Evolutionary conservation across 2,113 vertebrate species (phyloP), one percentile per base, ranked within the genome.

Genomic region (Entosphenus tridentatus): DNA sequence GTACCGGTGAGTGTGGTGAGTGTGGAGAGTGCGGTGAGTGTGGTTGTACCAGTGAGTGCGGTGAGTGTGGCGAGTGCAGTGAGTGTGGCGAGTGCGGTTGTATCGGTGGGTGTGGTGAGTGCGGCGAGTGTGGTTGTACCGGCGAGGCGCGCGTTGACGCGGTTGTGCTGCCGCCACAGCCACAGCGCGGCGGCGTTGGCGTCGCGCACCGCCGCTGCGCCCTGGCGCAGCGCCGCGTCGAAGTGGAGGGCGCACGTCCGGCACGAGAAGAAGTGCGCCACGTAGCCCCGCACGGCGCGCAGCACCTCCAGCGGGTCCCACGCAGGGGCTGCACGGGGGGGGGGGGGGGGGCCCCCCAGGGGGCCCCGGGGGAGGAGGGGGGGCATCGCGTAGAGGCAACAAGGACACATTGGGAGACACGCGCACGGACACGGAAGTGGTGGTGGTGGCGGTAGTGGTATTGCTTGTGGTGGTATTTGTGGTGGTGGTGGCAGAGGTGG

Each of bases 81-180:
- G 39, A 39, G 39, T 39, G 39, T 39, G 39, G 39, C 6, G 39
- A 39, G 39, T 39, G 39, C 6, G 3, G 21, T 21, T 21, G 21
- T 21, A 21, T 21, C 21, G 39, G 39, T 5, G 6, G 6, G 6
- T 39, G 39, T 3, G 3, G 39, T 3, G 6, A 39, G 39, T 39
- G 39, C 6, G 39, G 39, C 39, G 39, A 39, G 39, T 39, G 5
- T 3, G 39, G 39, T 39, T 39, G 80, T 72, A 95, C 92, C 91
- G 3, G 88, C 81, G 10, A 96, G 77, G 73, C 89, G 84, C 72
- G 80, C 82, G 3, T 96, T 97, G 76, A 93, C 91, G 0, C 12
- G 72, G 68, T 96, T 97, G 82, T 97, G 92, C 65, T 79, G 79
- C 1, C 79, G 79, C 92, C 91, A 97, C 71, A 97, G 79, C 92